Evolutionary conservation across 2,797 vertebrate genomes (phyloP), one percentile per base, ranked within the genome.

Genomic region (Streptopelia turtur): DNA sequence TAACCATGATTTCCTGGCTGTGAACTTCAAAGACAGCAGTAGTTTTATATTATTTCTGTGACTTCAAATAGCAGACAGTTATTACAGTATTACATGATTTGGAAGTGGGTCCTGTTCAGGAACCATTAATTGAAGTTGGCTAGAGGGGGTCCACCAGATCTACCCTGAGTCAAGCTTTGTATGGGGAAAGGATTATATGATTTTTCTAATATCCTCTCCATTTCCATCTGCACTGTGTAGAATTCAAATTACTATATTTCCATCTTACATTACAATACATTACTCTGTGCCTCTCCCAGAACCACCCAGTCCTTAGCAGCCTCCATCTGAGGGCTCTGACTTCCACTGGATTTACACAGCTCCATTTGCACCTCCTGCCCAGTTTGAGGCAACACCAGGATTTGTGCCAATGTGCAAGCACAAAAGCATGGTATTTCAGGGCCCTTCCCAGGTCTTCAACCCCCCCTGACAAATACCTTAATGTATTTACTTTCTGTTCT

Each of bases 21-120:
- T 45, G 85, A 94, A 90, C 76, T 70, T 96, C 59, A 97, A 95
- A 95, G 94, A 81, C 31, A 28, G 86, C 81, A 91, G 61, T 31
- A 91, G 86, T 87, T 96, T 94, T 75, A 87, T 83, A 89, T 80
- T 91, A 80, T 82, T 95, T 87, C 81, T 64, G 56, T 87, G 79
- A 24, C 69, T 95, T 86, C 30, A 71, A 88, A 79, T 79, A 87
- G 66, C 56, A 66, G 87, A 60, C 28, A 64, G 59, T 89, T 94
- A 91, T 74, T 83, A 76, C 20, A 79, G 57, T 61, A 81, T 79
- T 80, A 96, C 85, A 50, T 11, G 78, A 68, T 87, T 68, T 49
- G 68, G 64, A 89, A 91, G 88, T 31, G 41, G 50, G 66, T 35
- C 57, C 53, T 89, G 86, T 60, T 57, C 71, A 74, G 81, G 61